Evolutionary conservation across 2,113 vertebrate genomes (phyloP), one percentile per base, ranked within the genome.

Genomic region (Syrrhaptes paradoxus): DNA sequence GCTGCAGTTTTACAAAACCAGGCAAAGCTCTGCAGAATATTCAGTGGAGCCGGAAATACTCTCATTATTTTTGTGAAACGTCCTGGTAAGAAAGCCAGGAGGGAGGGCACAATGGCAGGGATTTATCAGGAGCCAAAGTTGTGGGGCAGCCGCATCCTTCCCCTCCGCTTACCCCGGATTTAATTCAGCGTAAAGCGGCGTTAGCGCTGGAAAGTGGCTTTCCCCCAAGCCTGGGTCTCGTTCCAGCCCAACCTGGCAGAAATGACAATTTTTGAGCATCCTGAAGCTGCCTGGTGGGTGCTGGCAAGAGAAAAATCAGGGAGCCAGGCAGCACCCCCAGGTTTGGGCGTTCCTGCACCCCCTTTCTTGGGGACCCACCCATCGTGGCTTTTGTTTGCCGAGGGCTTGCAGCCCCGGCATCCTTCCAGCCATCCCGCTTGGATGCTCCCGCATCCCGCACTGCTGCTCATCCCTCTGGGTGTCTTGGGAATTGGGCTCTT

Each of bases 401-500:
- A 17, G 51, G 51, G 11, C 2, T 1, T 20, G 41, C 13, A 6
- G 43, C 43, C 7, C 14, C 38, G 5, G 28, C 2, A 4, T n/a
- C 29, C 38, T 25, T 12, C 31, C 57, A 32, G 36, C 9, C 41
- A 17, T 52, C 72, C 62, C 3, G 11, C 38, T 38, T 38, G 38
- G 38, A 11, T 38, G 11, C 38, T 38, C 38, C 38, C 25, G 41
- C 24, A 26, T 51, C 49, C 25, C 41, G 41, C 41, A 41, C 41
- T 1, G 0, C 3, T 80, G 9, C 73, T 25, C 2, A 28, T 6
- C 61, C 36, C 28, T 7, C 41, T 0, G 6, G 25, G 20, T 3
- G 4, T 51, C 45, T 7, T 4, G 62, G 72, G 41, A 38, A 13
- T 9, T 0, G 0, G 0, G 21, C 31, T 13, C 22, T 36, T 41